Evolutionary conservation across 2,797 vertebrate genomes (phyloP).

Genomic region (Esox lucius): DNA sequence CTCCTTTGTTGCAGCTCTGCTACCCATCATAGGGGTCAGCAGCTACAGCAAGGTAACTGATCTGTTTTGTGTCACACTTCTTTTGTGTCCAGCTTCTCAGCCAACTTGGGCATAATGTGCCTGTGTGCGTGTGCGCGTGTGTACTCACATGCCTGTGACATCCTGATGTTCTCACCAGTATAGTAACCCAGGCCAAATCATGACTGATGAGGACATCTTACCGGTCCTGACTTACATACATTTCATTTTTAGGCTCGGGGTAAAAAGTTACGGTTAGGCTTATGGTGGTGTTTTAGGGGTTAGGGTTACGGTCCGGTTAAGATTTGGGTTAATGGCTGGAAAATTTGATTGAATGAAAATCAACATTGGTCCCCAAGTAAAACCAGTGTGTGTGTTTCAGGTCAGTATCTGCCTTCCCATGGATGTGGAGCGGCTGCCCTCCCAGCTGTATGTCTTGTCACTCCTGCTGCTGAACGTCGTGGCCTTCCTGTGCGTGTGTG

Average conservation of each 20-base stretch:
- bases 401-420: slow-evolving; percentile 98
- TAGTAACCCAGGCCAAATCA: too few species aligned
- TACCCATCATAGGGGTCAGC: slow-evolving; percentile 89
- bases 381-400: slow-evolving; percentile 37
- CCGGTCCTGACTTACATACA: too few species aligned
- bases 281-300: too few species aligned
- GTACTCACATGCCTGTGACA: background rate
- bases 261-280: too few species aligned
- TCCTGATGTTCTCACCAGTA: too few species aligned
- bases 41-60: slow-evolving; percentile 87
- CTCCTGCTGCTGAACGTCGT: slow-evolving; percentile 89
- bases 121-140: background rate
- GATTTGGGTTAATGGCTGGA: too few species aligned
- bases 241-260: too few species aligned
- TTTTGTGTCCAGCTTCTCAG: background rate
- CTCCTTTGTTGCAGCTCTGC: slow-evolving; percentile 78
- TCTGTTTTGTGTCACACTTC: background rate
- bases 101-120: background rate
- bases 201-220: too few species aligned
- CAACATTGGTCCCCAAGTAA: too few species aligned
- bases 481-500: slow-evolving; percentile 87
- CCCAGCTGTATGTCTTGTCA: slow-evolving; percentile 86
- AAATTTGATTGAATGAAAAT: background rate
- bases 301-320: too few species aligned
- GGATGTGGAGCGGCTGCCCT: slow-evolving; percentile 83